Evolutionary conservation across 2,113 vertebrate genomes (phyloP).

Genomic region (Pachycephala philippinensis): DNA sequence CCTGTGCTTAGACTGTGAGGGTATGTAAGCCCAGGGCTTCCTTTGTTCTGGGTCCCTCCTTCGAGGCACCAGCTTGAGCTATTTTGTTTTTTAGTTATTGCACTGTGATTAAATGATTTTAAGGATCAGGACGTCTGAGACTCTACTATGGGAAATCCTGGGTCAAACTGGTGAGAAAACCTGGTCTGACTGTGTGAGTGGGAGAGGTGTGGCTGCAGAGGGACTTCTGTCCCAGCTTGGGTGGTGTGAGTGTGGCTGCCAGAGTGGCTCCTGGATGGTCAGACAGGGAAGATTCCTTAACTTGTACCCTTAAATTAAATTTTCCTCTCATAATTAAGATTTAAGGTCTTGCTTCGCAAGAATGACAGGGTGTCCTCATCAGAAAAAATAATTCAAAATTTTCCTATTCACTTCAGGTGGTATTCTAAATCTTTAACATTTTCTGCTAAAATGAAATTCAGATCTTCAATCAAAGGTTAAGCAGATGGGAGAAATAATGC

Average conservation of each 20-base stretch:
- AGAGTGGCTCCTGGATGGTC: neutral
- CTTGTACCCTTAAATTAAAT: neutral
- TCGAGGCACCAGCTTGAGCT: neutral
- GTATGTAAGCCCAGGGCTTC: neutral
- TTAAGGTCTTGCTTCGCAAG: neutral
- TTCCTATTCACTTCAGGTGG: neutral
- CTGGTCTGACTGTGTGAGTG: neutral
- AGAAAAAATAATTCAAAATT: neutral
- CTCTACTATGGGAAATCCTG: neutral
- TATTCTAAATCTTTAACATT: neutral
- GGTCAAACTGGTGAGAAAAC: neutral
- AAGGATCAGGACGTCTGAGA: fast-evolving
- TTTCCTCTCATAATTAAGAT: neutral
- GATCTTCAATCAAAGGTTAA: neutral
- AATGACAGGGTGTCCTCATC: neutral
- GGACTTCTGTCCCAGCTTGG: neutral
- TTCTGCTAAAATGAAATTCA: neutral
- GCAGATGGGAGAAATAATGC: neutral
- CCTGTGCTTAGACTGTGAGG: neutral
- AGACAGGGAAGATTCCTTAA: neutral
- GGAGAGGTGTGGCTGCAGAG: too few relatives aligned
- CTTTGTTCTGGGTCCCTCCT: too few relatives aligned
- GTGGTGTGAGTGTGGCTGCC: neutral
- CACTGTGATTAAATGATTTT: neutral
- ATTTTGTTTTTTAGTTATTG: neutral